Base-by-base conservation (phyloP, 2,888 invertebrate genomes). In the Ryuthela nishihirai region DNA sequence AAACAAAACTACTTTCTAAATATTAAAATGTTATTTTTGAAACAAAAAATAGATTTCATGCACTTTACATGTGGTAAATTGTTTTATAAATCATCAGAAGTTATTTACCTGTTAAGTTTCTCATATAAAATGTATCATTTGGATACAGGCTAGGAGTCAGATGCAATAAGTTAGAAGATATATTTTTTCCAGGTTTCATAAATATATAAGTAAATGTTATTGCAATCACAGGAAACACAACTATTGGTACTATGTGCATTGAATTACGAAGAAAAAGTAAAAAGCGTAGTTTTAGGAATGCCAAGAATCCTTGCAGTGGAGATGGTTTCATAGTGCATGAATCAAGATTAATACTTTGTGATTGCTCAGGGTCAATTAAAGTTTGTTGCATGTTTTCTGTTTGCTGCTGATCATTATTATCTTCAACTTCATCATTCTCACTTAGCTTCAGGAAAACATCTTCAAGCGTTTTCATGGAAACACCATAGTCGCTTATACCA, bases 381-480 rank as follows among this genome's bases (percentile, higher is more conserved):
- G n/a, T n/a, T n/a, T n/a, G n/a, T 6, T n/a, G 17, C 4, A 4
- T 4, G 17, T 34, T 34, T 9, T 34, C 10, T 34, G 9, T 1
- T 34, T 4, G 12, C 4, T 24, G 18, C n/a, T 35, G 15, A 7
- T 10, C 3, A 10, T n/a, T 34, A 12, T 42, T 36, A 15, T 23
- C 61, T 15, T 24, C 50, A 23, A 80, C 81, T 66, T 85, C 85
- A 67, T 85, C 84, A 24, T 83, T 84, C 68, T 84, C 82, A 73
- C 88, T 89, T 62, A 90, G 73, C 69, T 88, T 88, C 1, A 90
- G 74, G 72, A 90, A 90, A 10, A 87, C 79, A 72, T 91, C 90
- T 70, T 90, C 90, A 25, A 91, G 72, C 0, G 89, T 88, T 7
- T 89, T 89, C 89, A 90, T 89, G 10, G 89, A 88, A 1, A 90